Evolutionary conservation across 2,888 invertebrate species (phyloP), one percentile per base, ranked within the genome.

Genomic region (Caenorhabditis doughertyi): DNA sequence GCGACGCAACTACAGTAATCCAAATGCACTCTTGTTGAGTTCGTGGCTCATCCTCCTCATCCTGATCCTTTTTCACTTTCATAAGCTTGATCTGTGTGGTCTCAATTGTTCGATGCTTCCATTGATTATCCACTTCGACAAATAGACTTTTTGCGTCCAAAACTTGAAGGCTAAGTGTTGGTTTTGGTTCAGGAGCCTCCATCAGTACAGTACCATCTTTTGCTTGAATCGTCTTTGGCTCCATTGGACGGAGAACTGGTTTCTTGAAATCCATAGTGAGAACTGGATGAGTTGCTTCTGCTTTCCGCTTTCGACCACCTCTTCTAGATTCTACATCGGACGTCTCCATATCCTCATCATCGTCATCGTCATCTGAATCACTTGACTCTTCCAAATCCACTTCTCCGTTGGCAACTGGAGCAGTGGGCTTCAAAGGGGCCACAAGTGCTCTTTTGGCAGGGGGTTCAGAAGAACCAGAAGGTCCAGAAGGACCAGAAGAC

Each of bases 91-190:
- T 68, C 27, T 71, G 73, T 39, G 68, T 84, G 35, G 84, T 71
- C 42, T 77, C 79, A 3, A 82, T 64, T 9, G 83, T 84, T 16
- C 72, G 74, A 32, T 81, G 81, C 27, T 71, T 79, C 83, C 84
- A 86, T 44, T 74, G 65, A 32, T 86, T 86, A 16, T 86, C 83
- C 47, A 86, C 71, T 9, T 81, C 79, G 13, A 86, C 58, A 9
- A 58, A 44, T 23, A 79, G 47, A 3, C 74, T 68, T 16, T 77
- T 80, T 21, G 62, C 51, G 53, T 81, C 81, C 11, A 11, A 39
- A 9, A 85, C 71, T 7, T 65, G 62, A 9, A 72, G 60, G 13
- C 55, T 53, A 4, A 86, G 42, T 4, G 56, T 67, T 5, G 77
- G 18, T 49, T 79, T 76, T 58, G 65, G 72, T 39, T 84, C 84